Evolutionary conservation across 2,888 invertebrate species (phyloP), one percentile per base, ranked within the genome.

Genomic region (Limnephilus lunatus): DNA sequence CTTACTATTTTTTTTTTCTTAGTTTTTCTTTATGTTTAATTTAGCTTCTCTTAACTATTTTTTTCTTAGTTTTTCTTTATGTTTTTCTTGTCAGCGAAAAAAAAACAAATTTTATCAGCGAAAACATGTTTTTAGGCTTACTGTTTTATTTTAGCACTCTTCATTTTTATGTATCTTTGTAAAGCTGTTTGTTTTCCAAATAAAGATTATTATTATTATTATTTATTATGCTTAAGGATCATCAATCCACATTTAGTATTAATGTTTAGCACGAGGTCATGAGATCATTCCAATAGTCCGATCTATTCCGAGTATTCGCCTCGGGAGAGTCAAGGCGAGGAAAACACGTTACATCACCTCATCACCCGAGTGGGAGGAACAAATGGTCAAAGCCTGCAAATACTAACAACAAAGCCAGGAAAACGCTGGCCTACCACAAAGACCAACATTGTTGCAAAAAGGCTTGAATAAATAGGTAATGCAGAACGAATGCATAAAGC

Each of bases 281-380:
- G 87, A 87, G 87, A 87, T 87, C 87, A 87, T 87, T 87, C 48
- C 48, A 53, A n/a, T 87, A 48, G 87, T 53, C 87, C 53, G 87
- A 87, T 44, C 87, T 87, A 53, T 48, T 48, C 87, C 32, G 87
- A 87, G 48, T 30, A 53, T 87, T 53, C n/a, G 30, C 32, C 53
- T 15, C 48, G 30, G 87, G 87, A 53, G 53, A 87, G 48, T 87
- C 87, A 53, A 53, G 48, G 87, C 53, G 53, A 87, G 25, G 9
- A 31, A 85, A 39, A 85, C 68, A 68, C n/a, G 89, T 89, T 89
- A 89, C 80, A 32, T 89, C 89, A 89, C 53, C 86, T 68, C 68
- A 35, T 44, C 44, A 39, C 88, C 89, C n/a, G 89, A 32, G 89
- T 89, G 80, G 89, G 89, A 32, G 89, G 89, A 89, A 89, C 25